phyloP scores from a whole-genome alignment of 2,888 invertebrate genomes.

The Pteria penguin region DNA sequence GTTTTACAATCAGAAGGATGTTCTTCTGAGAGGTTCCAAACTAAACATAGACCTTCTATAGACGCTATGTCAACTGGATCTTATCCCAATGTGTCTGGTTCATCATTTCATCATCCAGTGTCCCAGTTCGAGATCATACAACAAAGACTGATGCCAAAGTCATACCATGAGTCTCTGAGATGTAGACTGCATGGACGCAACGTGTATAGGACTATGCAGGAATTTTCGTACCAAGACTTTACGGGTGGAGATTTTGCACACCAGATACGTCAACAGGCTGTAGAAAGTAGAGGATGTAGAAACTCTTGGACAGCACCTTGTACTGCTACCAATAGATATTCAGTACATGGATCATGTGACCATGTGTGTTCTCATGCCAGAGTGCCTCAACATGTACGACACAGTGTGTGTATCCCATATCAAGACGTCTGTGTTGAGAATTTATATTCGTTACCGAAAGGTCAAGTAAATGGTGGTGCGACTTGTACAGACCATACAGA shows the following conservation, averaged over 20 bases:
- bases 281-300: background rate
- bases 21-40: background rate
- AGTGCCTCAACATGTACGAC: background rate
- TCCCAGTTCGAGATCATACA: conserved; percentile 24
- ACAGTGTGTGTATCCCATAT: background rate
- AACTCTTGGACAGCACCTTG: background rate
- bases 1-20: background rate
- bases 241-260: too few relatives aligned
- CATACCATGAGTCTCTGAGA: background rate
- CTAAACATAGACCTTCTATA: background rate
- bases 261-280: background rate
- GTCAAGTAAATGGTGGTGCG: background rate
- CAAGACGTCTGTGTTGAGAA: background rate
- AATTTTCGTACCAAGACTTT: too few relatives aligned
- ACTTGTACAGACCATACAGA: background rate
- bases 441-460: background rate
- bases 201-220: background rate
- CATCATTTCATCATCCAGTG: background rate
- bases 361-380: background rate
- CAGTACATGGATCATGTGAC: background rate
- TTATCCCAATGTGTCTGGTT: background rate
- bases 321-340: background rate
- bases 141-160: conserved; percentile 6
- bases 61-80: background rate
- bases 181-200: background rate